Conservation (phyloP, 1,140 invertebrate species). For the Pristionchus pacificus region DNA sequence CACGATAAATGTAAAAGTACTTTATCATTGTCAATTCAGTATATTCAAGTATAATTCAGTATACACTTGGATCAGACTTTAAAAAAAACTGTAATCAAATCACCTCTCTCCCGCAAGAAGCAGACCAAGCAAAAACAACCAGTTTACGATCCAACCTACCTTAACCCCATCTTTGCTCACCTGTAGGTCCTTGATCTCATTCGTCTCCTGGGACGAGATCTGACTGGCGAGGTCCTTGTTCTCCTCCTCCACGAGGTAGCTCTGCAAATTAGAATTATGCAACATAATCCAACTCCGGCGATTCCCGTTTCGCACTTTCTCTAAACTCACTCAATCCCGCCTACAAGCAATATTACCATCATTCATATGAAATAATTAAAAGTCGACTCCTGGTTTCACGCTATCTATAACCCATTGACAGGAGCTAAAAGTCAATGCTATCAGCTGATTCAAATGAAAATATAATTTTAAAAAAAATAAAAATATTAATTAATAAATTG, state of each 20-base stretch:
- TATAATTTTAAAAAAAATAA: too few relatives aligned
- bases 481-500: too few relatives aligned
- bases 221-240: not conserved
- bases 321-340: not conserved
- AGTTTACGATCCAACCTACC: too few relatives aligned
- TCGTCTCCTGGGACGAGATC: not conserved
- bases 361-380: not conserved
- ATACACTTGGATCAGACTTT: too few relatives aligned
- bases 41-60: too few relatives aligned
- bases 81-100: too few relatives aligned
- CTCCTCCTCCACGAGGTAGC: not conserved
- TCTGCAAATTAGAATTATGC: not conserved
- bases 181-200: not conserved
- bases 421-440: not conserved
- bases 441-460: not conserved
- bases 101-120: not conserved
- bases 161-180: too few relatives aligned
- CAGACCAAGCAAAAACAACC: too few relatives aligned
- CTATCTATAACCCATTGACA: too few relatives aligned
- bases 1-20: too few relatives aligned
- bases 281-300: too few relatives aligned
- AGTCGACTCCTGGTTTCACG: not conserved
- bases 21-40: too few relatives aligned
- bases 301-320: not conserved
- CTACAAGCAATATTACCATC: not conserved